These are phyloP conservation scores for Diprion similis DNA, from an alignment of 1,140 invertebrate species.

Conservation along the genomic window DNA sequence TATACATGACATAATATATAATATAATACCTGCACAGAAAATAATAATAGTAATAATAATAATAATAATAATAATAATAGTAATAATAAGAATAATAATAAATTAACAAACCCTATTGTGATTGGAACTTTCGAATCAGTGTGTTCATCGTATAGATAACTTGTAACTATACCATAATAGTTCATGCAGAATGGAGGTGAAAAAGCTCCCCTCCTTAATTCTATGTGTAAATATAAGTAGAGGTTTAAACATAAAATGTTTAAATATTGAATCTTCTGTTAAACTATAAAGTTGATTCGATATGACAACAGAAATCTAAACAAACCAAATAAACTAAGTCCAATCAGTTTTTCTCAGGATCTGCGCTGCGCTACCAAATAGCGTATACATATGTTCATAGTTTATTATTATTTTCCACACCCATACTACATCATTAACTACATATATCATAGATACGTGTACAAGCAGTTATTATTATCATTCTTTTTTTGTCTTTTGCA, in stretches of 20 bases:
- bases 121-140: constrained; percentile 48
- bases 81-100: neutral
- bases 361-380: neutral
- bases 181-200: neutral
- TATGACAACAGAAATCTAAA: neutral
- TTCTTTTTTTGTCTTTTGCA: neutral
- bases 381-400: neutral
- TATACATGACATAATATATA: neutral
- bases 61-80: neutral
- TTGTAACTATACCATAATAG: constrained; percentile 20
- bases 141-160: constrained; percentile 51
- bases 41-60: neutral
- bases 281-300: no score
- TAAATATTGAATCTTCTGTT: neutral
- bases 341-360: neutral
- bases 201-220: neutral
- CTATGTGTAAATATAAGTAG: constrained; percentile 1
- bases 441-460: neutral
- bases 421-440: neutral
- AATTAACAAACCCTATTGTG: constrained; percentile 40
- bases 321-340: neutral
- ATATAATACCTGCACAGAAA: neutral
- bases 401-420: neutral
- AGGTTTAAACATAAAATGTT: neutral
- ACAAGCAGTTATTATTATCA: neutral